A percentile compares a stretch with the other conserved stretches of the same genome.
These are phyloP conservation scores for Tetragonula carbonaria DNA, from an alignment of 2,888 invertebrate species.

Conservation along the genomic window DNA sequence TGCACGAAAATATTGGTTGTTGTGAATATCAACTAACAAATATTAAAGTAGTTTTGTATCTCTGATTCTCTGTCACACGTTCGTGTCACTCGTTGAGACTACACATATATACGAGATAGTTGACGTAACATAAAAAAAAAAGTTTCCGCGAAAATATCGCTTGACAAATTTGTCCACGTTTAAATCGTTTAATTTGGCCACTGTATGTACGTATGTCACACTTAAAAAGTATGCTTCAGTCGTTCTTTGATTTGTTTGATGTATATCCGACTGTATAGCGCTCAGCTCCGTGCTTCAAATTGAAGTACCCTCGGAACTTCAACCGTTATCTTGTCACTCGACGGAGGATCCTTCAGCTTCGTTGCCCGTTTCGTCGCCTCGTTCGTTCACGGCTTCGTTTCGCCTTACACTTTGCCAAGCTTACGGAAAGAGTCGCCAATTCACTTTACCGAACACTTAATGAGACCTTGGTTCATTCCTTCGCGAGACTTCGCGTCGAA, in stretches of 20 bases:
- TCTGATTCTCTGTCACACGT: too few relatives aligned
- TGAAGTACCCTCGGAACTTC: conserved; percentile 35
- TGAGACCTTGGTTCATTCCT: background rate
- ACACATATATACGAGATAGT: too few relatives aligned
- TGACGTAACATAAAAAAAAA: too few relatives aligned
- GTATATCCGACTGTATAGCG: background rate
- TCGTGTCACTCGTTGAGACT: too few relatives aligned
- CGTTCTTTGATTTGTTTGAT: conserved; percentile 2
- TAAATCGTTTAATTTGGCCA: too few relatives aligned
- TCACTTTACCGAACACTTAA: background rate
- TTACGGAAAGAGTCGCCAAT: background rate
- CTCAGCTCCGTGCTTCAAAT: conserved; percentile 11
- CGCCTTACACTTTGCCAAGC: background rate
- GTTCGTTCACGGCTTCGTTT: conserved; percentile 5
- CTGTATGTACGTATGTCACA: too few relatives aligned
- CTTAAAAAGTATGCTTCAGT: background rate
- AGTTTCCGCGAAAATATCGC: too few relatives aligned
- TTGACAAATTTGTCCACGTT: too few relatives aligned
- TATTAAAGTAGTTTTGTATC: too few relatives aligned
- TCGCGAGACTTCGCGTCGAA: too few relatives aligned
- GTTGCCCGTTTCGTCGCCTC: conserved; percentile 14
- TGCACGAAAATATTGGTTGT: too few relatives aligned
- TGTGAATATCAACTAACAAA: too few relatives aligned
- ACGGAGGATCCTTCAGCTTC: conserved; percentile 30
- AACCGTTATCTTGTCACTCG: conserved; percentile 30